A percentile compares a stretch with the other conserved stretches of the same genome.
Evolutionary conservation across 92 coral and sea anemone genomes (phyloP).

Genomic region (Phenganax stokvisi): DNA sequence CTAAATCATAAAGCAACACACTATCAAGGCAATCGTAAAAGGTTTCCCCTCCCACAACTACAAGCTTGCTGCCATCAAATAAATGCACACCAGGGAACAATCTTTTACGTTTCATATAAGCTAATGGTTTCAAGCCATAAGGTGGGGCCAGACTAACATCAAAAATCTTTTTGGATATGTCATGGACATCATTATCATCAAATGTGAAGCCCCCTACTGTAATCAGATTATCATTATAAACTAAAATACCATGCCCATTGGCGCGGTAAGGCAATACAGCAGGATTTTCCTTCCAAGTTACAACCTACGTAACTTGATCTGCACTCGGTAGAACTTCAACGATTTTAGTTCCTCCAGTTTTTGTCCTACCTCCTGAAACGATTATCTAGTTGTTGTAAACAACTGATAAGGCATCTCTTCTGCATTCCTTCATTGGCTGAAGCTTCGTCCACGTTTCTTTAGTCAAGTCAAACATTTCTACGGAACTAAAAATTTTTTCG

Average conservation of each 20-base stretch:
- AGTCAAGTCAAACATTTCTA: not conserved
- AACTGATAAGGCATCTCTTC: not conserved
- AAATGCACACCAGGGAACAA: not conserved
- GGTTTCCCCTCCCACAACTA: not conserved
- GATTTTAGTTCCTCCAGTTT: not conserved
- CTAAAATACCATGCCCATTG: not conserved
- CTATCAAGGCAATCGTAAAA: not conserved
- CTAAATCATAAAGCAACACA: not conserved
- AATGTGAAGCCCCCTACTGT: not conserved
- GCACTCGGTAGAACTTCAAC: not conserved
- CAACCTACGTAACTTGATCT: not conserved
- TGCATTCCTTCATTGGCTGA: not conserved
- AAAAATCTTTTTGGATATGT: not conserved
- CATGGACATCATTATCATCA: not conserved
- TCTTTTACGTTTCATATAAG: not conserved
- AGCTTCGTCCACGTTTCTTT: not conserved
- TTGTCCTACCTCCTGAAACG: not conserved
- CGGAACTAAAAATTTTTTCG: not conserved
- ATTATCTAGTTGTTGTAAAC: constrained; percentile 2
- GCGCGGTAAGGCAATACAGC: not conserved
- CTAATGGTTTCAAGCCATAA: not conserved
- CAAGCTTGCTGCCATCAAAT: not conserved
- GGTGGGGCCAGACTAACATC: not conserved
- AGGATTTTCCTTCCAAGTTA: not conserved
- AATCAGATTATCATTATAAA: not conserved